A percentile compares a stretch with the other conserved stretches of the same genome.
Evolutionary conservation across 2,113 vertebrate species (phyloP).

Genomic region (Actenoides hombroni): DNA sequence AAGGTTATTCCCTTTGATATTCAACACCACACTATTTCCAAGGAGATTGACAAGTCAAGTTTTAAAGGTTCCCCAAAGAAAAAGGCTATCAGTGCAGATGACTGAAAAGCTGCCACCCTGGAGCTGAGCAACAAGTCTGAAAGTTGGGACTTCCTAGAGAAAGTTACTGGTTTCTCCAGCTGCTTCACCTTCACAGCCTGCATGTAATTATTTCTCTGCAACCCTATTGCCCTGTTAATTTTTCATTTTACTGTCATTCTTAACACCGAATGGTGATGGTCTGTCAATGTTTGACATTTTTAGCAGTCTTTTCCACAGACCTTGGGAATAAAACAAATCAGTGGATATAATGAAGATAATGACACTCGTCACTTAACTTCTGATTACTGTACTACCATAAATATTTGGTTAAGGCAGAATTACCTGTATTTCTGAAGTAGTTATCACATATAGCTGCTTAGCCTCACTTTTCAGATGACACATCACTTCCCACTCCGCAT

Average conservation of each 20-base stretch:
- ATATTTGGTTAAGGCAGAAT: background rate
- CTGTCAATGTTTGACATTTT: background rate
- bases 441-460: background rate
- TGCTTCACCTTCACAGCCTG: background rate
- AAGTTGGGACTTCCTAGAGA: background rate
- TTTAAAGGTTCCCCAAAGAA: background rate
- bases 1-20: slow-evolving; percentile 45
- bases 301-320: background rate
- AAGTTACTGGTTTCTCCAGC: background rate
- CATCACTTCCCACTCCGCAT: background rate
- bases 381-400: background rate
- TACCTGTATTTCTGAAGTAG: background rate
- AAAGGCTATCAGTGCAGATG: background rate
- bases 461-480: background rate
- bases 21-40: slow-evolving; percentile 11
- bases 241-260: background rate
- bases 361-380: background rate
- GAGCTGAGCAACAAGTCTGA: background rate
- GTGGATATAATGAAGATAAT: background rate
- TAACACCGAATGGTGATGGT: background rate
- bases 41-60: slow-evolving; percentile 8
- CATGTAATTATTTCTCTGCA: background rate
- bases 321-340: background rate
- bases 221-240: background rate
- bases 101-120: background rate